Percentiles rank a stretch among this genome's conserved stretches.
Evolutionary conservation across 2,888 invertebrate species (phyloP).

Genomic region (Calameuta idolon): DNA sequence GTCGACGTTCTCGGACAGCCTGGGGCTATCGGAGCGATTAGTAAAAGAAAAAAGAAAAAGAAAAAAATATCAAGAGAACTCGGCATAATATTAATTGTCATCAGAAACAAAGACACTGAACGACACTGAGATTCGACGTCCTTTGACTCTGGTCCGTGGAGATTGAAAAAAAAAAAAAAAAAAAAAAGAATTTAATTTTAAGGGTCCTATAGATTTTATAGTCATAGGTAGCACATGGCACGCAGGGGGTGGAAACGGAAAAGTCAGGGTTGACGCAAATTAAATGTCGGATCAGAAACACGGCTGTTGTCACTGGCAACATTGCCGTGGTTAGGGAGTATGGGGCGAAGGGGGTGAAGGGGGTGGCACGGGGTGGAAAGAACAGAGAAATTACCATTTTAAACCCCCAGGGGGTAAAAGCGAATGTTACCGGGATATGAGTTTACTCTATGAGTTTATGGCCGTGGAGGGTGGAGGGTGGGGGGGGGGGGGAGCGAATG

Average conservation of each 20-base stretch:
- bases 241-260: not conserved
- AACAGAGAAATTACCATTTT: constrained; percentile 46
- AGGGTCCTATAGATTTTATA: not conserved
- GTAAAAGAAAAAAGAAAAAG: not conserved
- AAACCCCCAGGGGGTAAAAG: constrained; percentile 35
- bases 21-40: not conserved
- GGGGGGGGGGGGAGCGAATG: not conserved
- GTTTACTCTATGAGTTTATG: constrained; percentile 15
- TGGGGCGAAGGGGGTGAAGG: constrained; percentile 23
- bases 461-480: not conserved
- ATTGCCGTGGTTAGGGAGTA: constrained; percentile 33
- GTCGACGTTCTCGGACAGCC: not conserved
- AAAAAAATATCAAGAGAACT: not conserved
- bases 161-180: not conserved
- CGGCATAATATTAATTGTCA: not conserved
- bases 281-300: constrained; percentile 55
- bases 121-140: not conserved
- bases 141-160: not conserved
- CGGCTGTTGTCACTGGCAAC: constrained; percentile 49
- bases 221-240: not conserved
- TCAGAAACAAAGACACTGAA: not conserved
- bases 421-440: constrained; percentile 23
- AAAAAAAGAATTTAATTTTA: not conserved
- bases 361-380: constrained; percentile 30
- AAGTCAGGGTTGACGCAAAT: constrained; percentile 42